Evolutionary conservation across 2,888 invertebrate genomes (phyloP).

Genomic region (Oscheius sp.): DNA sequence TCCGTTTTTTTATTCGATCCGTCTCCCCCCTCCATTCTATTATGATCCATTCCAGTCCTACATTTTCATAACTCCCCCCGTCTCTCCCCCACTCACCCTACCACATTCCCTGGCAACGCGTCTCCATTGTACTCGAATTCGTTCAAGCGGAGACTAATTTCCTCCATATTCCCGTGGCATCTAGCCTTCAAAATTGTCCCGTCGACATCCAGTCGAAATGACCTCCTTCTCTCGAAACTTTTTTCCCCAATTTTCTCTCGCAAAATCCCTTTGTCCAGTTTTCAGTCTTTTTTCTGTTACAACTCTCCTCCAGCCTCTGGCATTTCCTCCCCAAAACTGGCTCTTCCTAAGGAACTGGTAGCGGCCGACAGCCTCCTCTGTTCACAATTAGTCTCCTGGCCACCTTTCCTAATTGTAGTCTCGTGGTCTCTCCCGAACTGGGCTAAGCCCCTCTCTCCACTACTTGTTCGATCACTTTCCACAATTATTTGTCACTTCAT

Average conservation of each 20-base stretch:
- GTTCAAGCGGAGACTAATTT: conserved; percentile 6
- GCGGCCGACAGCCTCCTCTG: not conserved
- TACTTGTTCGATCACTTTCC: not conserved
- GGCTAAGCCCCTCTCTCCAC: conserved; percentile 19
- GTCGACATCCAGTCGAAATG: not conserved
- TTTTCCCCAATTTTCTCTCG: not conserved
- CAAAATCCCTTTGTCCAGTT: not conserved
- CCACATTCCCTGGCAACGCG: conserved; percentile 24
- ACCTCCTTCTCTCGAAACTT: not conserved
- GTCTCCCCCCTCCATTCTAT: not conserved
- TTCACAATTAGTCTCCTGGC: conserved; percentile 5
- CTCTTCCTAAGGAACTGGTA: not conserved
- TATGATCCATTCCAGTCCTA: not conserved
- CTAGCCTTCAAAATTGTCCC: not conserved
- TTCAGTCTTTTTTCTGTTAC: not conserved
- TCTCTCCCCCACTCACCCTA: conserved; percentile 24
- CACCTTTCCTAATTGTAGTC: conserved; percentile 18
- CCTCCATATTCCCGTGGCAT: not conserved
- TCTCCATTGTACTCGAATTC: not conserved
- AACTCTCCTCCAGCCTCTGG: not conserved
- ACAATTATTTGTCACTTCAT: conserved; percentile 24
- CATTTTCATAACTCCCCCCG: not conserved
- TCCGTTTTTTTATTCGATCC: conserved; percentile 1
- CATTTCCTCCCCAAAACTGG: conserved; percentile 10
- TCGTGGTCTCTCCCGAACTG: conserved; percentile 21